phyloP scores from a whole-genome alignment of 2,113 vertebrate genomes.

The Haplochromis burtoni region DNA sequence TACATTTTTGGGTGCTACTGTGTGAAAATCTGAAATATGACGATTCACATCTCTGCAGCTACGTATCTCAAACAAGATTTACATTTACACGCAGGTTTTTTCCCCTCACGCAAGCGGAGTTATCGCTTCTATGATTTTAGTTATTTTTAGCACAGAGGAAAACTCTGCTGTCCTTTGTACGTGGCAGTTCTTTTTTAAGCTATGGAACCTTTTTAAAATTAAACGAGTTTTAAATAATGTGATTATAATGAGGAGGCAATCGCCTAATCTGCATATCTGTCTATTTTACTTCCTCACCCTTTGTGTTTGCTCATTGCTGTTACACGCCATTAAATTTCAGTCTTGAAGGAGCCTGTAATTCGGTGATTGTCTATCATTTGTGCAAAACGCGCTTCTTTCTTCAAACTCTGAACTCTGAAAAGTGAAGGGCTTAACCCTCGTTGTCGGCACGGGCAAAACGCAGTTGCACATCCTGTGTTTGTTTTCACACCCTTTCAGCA shows the following conservation, averaged over 20 bases:
- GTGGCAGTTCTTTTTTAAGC: rapidly evolving
- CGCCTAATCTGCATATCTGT: not conserved
- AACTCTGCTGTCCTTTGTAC: not conserved
- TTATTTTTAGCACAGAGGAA: not conserved
- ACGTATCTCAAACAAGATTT: not conserved
- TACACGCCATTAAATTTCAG: not conserved
- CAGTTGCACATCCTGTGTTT: not conserved
- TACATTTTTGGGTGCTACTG: not conserved
- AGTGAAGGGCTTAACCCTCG: not conserved
- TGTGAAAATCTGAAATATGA: not conserved
- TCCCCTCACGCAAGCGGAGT: rapidly evolving
- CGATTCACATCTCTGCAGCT: not conserved
- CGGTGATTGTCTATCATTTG: rapidly evolving
- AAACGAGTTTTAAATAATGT: rapidly evolving
- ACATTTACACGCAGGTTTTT: rapidly evolving
- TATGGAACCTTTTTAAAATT: not conserved
- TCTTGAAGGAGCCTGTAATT: not conserved
- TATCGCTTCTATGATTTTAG: not conserved
- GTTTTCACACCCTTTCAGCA: not conserved
- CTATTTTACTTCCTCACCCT: rapidly evolving
- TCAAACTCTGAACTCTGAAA: not conserved
- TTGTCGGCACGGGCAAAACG: not conserved
- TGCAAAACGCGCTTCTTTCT: not conserved
- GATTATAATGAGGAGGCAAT: not conserved
- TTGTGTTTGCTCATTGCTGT: not conserved